phyloP scores from a whole-genome alignment of 1,140 invertebrate genomes.

The Latrodectus geometricus region DNA sequence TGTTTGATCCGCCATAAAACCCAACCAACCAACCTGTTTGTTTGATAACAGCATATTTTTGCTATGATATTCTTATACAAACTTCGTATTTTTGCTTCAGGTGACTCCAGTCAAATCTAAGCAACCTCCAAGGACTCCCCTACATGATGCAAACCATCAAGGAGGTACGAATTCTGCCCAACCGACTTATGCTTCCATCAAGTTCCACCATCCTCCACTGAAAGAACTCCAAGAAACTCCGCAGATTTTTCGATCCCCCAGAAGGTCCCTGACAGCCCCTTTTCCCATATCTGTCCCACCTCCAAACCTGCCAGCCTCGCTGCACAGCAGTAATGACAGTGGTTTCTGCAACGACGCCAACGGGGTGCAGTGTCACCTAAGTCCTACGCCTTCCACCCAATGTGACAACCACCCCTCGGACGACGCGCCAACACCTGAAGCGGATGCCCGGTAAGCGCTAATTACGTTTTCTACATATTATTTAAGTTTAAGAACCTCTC shows the following conservation, averaged over 20 bases:
- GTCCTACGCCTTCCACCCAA: constrained; percentile 27
- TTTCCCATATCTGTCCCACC: constrained; percentile 40
- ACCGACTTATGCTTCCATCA: constrained; percentile 53
- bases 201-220: constrained; percentile 48
- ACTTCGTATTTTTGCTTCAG: constrained; percentile 4
- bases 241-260: constrained; percentile 50
- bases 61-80: neutral
- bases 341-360: constrained; percentile 84
- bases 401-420: neutral
- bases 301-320: constrained; percentile 62
- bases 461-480: no score
- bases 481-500: no score
- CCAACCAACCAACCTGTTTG: no score
- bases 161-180: neutral
- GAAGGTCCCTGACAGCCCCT: constrained; percentile 53
- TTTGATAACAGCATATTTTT: no score
- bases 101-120: constrained; percentile 41
- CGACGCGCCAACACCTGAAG: neutral
- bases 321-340: constrained; percentile 91
- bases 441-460: neutral
- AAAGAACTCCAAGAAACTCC: constrained; percentile 33
- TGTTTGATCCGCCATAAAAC: no score
- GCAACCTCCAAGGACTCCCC: constrained; percentile 30
- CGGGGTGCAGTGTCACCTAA: neutral
- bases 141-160: constrained; percentile 37